Base-by-base conservation (phyloP, 1,140 invertebrate genomes). In the Rhyzopertha dominica region DNA sequence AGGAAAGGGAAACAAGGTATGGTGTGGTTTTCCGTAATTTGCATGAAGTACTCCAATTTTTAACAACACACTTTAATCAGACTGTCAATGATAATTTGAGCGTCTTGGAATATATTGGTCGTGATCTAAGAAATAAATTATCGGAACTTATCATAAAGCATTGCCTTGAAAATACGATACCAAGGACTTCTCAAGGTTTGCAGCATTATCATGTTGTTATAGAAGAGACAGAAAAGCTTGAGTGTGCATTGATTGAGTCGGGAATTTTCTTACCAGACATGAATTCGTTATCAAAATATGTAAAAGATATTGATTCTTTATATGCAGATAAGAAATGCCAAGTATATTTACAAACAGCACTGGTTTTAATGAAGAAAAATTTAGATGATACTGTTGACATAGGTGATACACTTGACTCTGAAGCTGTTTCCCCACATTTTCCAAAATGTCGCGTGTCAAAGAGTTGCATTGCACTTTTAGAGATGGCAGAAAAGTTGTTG, bases 321-420 rank as follows among this genome's bases (percentile, higher is more conserved):
- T 92, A 87, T 69, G 79, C 85, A 23, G 78, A 85, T 51, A 87
- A 89, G 63, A 82, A 85, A 39, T 83, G 84, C 54, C 75, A 84
- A 54, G 75, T 82, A 41, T 81, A 89, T 30, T 58, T 89, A 17
- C 75, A 78, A 19, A 75, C 71, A 50, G 87, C 89, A 0, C 70
- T 80, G 28, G 71, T 69, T 48, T 79, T 94, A 16, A 87, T 92
- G 74, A 80, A 81, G 41, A 82, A 85, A 58, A 86, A 93, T 66
- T 70, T 94, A 20, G 85, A 90, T 61, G 78, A 84, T 45, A 84
- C 84, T 35, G 76, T 84, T 38, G 74, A 76, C 49, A 70, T 81
- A 53, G 75, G 74, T 2, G 66, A 71, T 10, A 40, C 41, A 9
- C 40, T 49, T 35, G 39, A 58, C 51, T 25, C 46, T 22, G 41